These are phyloP conservation scores for Stramonita haemastoma DNA, from an alignment of 2,888 invertebrate species.

Conservation along the genomic window DNA sequence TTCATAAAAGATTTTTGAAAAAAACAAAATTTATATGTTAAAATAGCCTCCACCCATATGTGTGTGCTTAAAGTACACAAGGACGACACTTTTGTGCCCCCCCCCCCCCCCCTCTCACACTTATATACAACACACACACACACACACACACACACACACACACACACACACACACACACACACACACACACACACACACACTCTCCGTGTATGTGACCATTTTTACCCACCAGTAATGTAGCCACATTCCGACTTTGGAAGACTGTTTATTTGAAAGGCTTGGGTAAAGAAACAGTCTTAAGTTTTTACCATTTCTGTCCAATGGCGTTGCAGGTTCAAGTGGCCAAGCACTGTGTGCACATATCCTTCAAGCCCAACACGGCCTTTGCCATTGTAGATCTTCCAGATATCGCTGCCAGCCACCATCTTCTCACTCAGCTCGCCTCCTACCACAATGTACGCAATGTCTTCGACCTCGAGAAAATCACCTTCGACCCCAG, in stretches of 20 bases:
- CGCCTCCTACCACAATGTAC: neutral
- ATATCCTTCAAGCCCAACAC: neutral
- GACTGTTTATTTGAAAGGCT: too few relatives aligned
- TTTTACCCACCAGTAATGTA: too few relatives aligned
- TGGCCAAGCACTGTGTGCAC: slow-evolving; percentile 1
- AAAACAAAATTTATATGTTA: too few relatives aligned
- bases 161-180: slow-evolving; percentile 10
- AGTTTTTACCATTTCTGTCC: too few relatives aligned
- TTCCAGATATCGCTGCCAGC: neutral
- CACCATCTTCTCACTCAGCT: neutral
- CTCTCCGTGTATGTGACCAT: too few relatives aligned
- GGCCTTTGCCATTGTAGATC: slow-evolving; percentile 14
- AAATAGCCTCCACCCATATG: too few relatives aligned
- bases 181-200: neutral
- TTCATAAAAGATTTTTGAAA: too few relatives aligned
- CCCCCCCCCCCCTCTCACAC: too few relatives aligned
- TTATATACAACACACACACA: neutral
- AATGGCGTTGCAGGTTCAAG: neutral
- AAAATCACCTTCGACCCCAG: slow-evolving; percentile 26
- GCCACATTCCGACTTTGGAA: too few relatives aligned
- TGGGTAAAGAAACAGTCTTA: too few relatives aligned
- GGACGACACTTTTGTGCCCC: too few relatives aligned
- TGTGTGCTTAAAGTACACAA: too few relatives aligned
- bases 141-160: slow-evolving; percentile 10
- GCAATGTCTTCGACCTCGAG: slow-evolving; percentile 15